These are phyloP conservation scores for Casuarius casuarius DNA, from an alignment of 2,113 vertebrate genomes.

Conservation along the genomic window DNA sequence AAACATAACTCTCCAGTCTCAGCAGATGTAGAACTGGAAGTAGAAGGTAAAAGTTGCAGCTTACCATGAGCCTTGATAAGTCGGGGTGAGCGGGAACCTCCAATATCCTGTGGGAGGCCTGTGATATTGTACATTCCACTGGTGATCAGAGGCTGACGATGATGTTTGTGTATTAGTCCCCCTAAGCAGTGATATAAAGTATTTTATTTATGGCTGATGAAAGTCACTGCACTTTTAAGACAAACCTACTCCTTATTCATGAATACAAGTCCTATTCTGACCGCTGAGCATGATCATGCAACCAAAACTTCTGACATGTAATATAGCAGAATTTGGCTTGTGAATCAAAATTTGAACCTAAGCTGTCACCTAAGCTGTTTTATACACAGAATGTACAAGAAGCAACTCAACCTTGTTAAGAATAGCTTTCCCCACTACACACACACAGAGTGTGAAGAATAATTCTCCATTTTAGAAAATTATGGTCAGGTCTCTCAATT, in stretches of 20 bases:
- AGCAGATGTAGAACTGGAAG: background rate
- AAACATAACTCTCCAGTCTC: background rate
- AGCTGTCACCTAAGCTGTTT: background rate
- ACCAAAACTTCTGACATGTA: background rate
- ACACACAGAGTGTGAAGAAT: background rate
- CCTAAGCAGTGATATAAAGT: slow-evolving; percentile 18
- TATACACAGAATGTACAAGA: background rate
- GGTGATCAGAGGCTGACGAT: slow-evolving; percentile 84
- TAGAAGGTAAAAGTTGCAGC: background rate
- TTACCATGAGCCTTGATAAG: slow-evolving; percentile 86
- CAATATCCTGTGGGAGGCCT: slow-evolving; percentile 71
- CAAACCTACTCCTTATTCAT: background rate
- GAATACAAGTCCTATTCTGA: background rate
- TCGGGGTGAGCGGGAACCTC: slow-evolving; percentile 77
- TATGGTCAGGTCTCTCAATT: background rate
- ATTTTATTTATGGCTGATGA: background rate
- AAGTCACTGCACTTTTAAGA: background rate
- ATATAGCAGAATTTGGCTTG: background rate
- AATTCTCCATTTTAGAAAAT: background rate
- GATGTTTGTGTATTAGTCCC: slow-evolving; percentile 80
- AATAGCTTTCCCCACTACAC: background rate
- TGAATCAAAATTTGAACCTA: background rate
- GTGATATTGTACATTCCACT: slow-evolving; percentile 70
- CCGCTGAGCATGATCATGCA: background rate
- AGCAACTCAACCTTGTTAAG: background rate